Base-by-base conservation (phyloP, 2,113 vertebrate genomes). In the Phoenicopterus ruber region DNA sequence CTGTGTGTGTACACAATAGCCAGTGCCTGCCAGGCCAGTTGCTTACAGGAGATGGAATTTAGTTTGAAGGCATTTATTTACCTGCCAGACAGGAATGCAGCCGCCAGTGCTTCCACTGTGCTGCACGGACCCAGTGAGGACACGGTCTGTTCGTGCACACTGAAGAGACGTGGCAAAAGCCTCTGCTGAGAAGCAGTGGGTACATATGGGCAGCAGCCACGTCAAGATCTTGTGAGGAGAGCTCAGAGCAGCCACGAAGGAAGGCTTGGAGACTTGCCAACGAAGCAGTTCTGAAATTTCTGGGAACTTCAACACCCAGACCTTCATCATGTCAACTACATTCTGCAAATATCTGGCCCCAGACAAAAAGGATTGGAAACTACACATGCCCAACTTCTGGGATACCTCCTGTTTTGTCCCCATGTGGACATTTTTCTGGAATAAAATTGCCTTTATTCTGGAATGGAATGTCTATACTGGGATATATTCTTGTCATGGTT, bases 1-100 rank as follows among this genome's bases (percentile, higher is more conserved):
- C 71, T 74, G 47, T 31, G 54, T 95, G 94, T 96, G 91, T 96
- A 96, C 93, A 96, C 94, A 97, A 96, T 94, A 76, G 91, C 38
- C 66, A 90, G 91, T 7, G 52, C 46, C 82, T 96, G 82, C 95
- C 92, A 78, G 84, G 89, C 54, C 95, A 66, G 82, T 40, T 44
- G 76, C 94, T 94, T 80, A 54, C 93, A 94, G 93, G 93, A 81
- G 74, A 54, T 65, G 85, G 93, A 95, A 96, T 88, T 96, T 12
- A 81, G 87, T 73, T 74, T 18, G 29, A 82, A 94, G 87, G 82
- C 58, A 90, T 94, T 93, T 86, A 69, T 96, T 92, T 90, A 96
- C 91, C 94, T 97, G 93, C 87, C 87, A 88, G 94, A 25, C n/a
- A 90, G 93, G 89, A 80, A 93, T 47, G 67, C 91, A 69, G 94